Conservation (phyloP, 2,888 invertebrate genomes). For the Ichneumoninae sp. region DNA sequence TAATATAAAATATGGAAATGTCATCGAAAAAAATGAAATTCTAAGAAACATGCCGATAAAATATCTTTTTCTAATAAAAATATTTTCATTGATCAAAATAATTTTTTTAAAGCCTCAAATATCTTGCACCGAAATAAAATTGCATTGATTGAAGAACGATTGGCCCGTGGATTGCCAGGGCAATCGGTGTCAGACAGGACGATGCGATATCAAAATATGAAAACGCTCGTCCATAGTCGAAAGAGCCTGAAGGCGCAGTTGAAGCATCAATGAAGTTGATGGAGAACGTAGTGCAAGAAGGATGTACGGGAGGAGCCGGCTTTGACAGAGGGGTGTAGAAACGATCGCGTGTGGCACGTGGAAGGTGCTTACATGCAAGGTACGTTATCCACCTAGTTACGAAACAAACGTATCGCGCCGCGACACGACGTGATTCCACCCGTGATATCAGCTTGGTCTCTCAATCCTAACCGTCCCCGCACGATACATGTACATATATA, state of each 20-base stretch:
- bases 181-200: neutral
- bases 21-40: neutral
- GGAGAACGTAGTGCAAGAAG: neutral
- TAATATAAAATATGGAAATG: too few species aligned
- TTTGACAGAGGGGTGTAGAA: neutral
- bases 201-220: neutral
- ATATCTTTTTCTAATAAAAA: neutral
- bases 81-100: neutral
- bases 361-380: slow-evolving; percentile 63
- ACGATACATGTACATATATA: slow-evolving; percentile 37
- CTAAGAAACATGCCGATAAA: too few species aligned
- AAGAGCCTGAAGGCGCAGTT: neutral
- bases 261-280: neutral
- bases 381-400: slow-evolving; percentile 77
- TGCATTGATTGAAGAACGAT: neutral
- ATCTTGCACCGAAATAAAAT: neutral
- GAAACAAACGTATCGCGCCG: slow-evolving; percentile 82
- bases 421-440: slow-evolving; percentile 78
- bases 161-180: neutral
- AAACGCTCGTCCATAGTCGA: neutral
- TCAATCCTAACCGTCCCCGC: slow-evolving; percentile 31
- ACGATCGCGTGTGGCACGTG: slow-evolving; percentile 30
- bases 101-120: neutral
- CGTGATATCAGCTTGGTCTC: slow-evolving; percentile 72
- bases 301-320: neutral